Evolutionary conservation across 2,113 vertebrate species (phyloP).

Genomic region (Bos javanicus): DNA sequence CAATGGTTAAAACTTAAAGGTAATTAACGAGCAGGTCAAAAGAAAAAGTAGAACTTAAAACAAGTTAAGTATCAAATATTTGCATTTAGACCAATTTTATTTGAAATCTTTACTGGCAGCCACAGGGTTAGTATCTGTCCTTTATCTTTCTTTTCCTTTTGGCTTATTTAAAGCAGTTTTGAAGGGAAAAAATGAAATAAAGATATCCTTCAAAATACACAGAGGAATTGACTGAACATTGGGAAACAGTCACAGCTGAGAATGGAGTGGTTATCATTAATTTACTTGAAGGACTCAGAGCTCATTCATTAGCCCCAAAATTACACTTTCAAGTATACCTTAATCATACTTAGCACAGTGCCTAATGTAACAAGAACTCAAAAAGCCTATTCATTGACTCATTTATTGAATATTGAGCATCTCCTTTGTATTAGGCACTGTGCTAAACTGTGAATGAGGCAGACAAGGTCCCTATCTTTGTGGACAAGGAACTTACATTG

Average conservation of each 20-base stretch:
- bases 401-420: not conserved
- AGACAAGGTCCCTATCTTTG: not conserved
- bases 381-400: not conserved
- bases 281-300: not conserved
- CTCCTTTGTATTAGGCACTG: not conserved
- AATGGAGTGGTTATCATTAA: slow-evolving; percentile 18
- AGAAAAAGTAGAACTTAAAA: slow-evolving; percentile 15
- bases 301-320: slow-evolving; percentile 22
- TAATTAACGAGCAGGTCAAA: not conserved
- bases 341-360: not conserved
- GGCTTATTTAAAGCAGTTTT: not conserved
- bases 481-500: not conserved
- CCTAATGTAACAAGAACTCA: not conserved
- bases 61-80: slow-evolving; percentile 14
- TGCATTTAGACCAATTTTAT: slow-evolving; percentile 12
- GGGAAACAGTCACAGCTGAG: not conserved
- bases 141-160: not conserved
- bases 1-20: not conserved
- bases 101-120: slow-evolving; percentile 27
- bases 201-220: not conserved
- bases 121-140: not conserved
- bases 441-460: not conserved
- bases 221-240: not conserved
- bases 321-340: not conserved
- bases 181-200: not conserved